Evolutionary conservation across 2,888 invertebrate genomes (phyloP).

Genomic region (Apamea crenata): DNA sequence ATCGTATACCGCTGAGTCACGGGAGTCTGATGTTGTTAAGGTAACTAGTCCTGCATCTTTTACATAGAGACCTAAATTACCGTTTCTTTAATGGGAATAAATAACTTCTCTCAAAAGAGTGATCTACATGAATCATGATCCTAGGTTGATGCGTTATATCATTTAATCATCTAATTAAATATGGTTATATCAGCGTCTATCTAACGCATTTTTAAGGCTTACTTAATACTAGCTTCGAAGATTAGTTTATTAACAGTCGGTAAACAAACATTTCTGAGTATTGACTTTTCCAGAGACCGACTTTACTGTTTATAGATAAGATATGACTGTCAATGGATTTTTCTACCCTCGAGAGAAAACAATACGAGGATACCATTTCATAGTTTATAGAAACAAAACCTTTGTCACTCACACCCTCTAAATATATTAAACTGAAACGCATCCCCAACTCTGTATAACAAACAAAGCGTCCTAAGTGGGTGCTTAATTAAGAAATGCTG

Average conservation of each 20-base stretch:
- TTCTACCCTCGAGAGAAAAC: background rate
- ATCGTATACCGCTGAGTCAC: background rate
- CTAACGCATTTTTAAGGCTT: slow-evolving; percentile 12
- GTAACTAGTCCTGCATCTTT: background rate
- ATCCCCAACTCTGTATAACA: slow-evolving; percentile 66
- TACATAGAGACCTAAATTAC: background rate
- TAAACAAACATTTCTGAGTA: slow-evolving; percentile 26
- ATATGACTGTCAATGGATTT: background rate
- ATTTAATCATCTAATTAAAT: slow-evolving; percentile 4
- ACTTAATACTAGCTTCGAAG: slow-evolving; percentile 3
- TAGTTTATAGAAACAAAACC: slow-evolving; percentile 42
- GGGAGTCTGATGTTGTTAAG: background rate
- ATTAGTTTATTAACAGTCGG: slow-evolving; percentile 26
- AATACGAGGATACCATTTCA: slow-evolving; percentile 18
- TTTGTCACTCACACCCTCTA: slow-evolving; percentile 47
- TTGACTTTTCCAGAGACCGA: slow-evolving; percentile 10
- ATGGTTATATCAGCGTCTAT: slow-evolving; percentile 24
- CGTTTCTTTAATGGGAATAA: background rate
- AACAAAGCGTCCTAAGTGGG: slow-evolving; percentile 80
- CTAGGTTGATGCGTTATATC: background rate
- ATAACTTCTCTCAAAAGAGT: background rate
- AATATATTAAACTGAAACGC: slow-evolving; percentile 69
- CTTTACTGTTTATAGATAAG: slow-evolving; percentile 6
- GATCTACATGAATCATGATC: background rate
- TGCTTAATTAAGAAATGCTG: slow-evolving; percentile 84